Percentiles rank a stretch among this genome's conserved stretches.
These are phyloP conservation scores for Seira ritae DNA, from an alignment of 2,888 invertebrate genomes.

Conservation along the genomic window DNA sequence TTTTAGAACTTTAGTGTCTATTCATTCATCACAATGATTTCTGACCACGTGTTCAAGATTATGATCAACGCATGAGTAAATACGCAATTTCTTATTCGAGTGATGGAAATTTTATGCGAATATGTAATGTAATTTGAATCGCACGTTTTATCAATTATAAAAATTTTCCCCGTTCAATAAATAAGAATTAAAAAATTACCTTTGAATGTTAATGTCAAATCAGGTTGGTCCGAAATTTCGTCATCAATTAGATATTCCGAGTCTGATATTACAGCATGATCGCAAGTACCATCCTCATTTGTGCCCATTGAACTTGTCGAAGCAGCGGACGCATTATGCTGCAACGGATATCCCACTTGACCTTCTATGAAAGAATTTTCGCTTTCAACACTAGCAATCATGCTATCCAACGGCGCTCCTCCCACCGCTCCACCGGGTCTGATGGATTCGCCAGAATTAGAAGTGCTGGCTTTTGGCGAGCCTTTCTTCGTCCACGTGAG, in stretches of 20 bases:
- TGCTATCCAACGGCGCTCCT: slow-evolving; percentile 11
- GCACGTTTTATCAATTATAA: too few species aligned
- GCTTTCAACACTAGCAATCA: background rate
- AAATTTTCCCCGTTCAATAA: too few species aligned
- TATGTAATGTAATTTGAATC: too few species aligned
- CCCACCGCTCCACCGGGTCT: slow-evolving; percentile 19
- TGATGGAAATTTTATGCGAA: too few species aligned
- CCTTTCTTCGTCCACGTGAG: slow-evolving; percentile 47
- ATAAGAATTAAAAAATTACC: too few species aligned
- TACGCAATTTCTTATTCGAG: too few species aligned
- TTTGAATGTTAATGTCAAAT: slow-evolving; percentile 80
- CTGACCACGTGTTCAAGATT: too few species aligned
- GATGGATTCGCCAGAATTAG: too few species aligned
- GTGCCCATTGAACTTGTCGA: slow-evolving; percentile 58
- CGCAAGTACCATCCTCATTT: slow-evolving; percentile 48
- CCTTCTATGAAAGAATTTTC: background rate
- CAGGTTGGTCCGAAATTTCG: slow-evolving; percentile 94
- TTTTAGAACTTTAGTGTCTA: too few species aligned
- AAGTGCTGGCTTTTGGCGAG: background rate
- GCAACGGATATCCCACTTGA: slow-evolving; percentile 37
- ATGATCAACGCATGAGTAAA: too few species aligned
- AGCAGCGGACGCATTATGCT: slow-evolving; percentile 50
- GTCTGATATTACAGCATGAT: slow-evolving; percentile 67
- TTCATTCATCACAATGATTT: too few species aligned
- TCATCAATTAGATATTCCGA: slow-evolving; percentile 88